Evolutionary conservation across 2,797 vertebrate genomes (phyloP).

Genomic region (Falco novaeseelandiae): DNA sequence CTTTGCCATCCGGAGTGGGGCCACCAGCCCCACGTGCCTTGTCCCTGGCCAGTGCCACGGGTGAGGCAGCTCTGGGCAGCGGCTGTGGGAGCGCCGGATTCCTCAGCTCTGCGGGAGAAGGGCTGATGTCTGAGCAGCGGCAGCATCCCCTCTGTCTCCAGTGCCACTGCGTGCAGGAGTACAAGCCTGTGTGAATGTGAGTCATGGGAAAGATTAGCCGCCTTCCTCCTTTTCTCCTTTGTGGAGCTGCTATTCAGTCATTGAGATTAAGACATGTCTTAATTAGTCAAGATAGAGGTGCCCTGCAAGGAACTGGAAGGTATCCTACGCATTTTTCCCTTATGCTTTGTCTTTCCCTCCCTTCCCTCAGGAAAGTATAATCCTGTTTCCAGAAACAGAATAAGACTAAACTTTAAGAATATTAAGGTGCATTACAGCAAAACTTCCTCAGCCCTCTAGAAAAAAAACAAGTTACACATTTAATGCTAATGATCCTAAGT

Average conservation of each 20-base stretch:
- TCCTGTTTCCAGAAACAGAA: conserved; percentile 15
- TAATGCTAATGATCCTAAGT: conserved; percentile 42
- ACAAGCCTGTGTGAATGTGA: not conserved
- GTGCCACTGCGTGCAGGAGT: not conserved
- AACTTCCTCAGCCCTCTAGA: not conserved
- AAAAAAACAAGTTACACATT: not conserved
- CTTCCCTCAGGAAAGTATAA: conserved; percentile 9
- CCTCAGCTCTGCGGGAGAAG: not conserved
- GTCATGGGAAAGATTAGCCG: conserved; percentile 65
- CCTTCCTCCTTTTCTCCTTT: conserved; percentile 41
- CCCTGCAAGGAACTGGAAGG: conserved; percentile 20
- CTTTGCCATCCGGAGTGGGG: not conserved
- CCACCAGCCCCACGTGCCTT: not conserved
- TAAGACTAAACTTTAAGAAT: not conserved
- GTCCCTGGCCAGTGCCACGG: rapidly evolving
- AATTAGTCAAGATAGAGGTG: conserved; percentile 60
- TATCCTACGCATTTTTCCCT: conserved; percentile 62
- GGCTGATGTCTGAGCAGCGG: not conserved
- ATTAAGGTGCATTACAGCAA: not conserved
- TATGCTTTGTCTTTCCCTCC: not conserved
- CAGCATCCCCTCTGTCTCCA: not conserved
- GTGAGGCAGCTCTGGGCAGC: rapidly evolving
- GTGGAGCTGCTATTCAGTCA: conserved; percentile 31
- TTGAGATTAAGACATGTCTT: conserved; percentile 54
- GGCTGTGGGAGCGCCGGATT: rapidly evolving